Evolutionary conservation across 1,140 invertebrate genomes (phyloP).

Genomic region (Eumeta japonica): DNA sequence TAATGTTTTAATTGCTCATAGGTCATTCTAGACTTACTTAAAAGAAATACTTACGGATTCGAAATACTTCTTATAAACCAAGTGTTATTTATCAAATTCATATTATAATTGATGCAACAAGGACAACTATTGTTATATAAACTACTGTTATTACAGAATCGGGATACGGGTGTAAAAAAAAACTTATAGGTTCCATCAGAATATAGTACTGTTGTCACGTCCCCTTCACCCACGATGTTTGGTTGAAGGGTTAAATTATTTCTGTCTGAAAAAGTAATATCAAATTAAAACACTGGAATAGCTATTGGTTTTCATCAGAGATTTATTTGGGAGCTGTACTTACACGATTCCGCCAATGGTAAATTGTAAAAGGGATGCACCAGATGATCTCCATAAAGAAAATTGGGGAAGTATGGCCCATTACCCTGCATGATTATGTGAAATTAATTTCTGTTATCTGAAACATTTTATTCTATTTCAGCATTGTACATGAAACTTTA

Average conservation of each 20-base stretch:
- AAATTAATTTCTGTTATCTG: not conserved
- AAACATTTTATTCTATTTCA: slow-evolving; percentile 3
- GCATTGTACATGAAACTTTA: no score
- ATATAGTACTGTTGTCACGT: slow-evolving; percentile 21
- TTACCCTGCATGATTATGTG: slow-evolving; percentile 23
- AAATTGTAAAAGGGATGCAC: no score
- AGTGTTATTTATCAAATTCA: slow-evolving; percentile 7
- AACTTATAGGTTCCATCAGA: slow-evolving; percentile 23
- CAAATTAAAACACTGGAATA: no score
- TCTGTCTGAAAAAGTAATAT: no score
- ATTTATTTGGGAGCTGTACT: no score
- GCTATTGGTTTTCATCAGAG: no score
- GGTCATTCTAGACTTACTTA: no score
- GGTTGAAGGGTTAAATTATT: slow-evolving; percentile 12
- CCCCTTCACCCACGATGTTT: slow-evolving; percentile 35
- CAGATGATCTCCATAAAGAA: slow-evolving; percentile 13
- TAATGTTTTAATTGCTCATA: no score
- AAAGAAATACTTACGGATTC: slow-evolving; percentile 23
- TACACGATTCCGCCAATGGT: no score
- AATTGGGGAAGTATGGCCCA: slow-evolving; percentile 16
- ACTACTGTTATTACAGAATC: no score
- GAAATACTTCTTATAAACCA: slow-evolving; percentile 31
- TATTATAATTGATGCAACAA: slow-evolving; percentile 6
- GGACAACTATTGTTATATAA: no score
- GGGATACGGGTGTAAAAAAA: slow-evolving; percentile 1